phyloP scores from a whole-genome alignment of 1,140 invertebrate species.

The Pygmarrhopalites habei region DNA sequence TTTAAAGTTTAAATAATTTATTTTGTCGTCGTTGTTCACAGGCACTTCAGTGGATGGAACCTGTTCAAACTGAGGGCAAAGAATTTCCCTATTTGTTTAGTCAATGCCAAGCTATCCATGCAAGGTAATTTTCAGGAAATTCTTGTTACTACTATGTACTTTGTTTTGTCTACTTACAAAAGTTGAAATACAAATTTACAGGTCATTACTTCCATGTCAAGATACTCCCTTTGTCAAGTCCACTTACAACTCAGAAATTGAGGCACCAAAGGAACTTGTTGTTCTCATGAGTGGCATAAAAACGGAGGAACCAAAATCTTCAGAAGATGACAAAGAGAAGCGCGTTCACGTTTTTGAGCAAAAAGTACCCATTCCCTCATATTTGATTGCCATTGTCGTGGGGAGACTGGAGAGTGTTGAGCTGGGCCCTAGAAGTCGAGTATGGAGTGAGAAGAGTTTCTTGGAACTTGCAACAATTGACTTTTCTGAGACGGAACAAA shows the following conservation, averaged over 20 bases:
- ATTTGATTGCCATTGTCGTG: constrained; percentile 77
- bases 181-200: no score
- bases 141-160: not conserved
- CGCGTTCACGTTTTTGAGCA: constrained; percentile 63
- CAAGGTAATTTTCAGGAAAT: not conserved
- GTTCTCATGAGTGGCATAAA: constrained; percentile 83
- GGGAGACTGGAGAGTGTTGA: constrained; percentile 68
- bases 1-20: no score
- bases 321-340: not conserved
- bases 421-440: constrained; percentile 68
- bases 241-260: constrained; percentile 73
- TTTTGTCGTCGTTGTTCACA: no score
- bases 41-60: constrained; percentile 49
- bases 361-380: constrained; percentile 64
- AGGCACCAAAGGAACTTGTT: constrained; percentile 61
- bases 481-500: constrained; percentile 78
- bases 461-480: constrained; percentile 78
- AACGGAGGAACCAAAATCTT: not conserved
- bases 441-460: constrained; percentile 83
- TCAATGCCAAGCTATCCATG: constrained; percentile 67
- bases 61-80: constrained; percentile 80
- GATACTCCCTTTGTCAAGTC: constrained; percentile 85
- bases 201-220: constrained; percentile 85
- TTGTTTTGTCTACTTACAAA: no score
- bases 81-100: constrained; percentile 83